Percentiles rank a stretch among this genome's conserved stretches.
Evolutionary conservation across 2,113 vertebrate species (phyloP).

Genomic region (Corvus cornix): DNA sequence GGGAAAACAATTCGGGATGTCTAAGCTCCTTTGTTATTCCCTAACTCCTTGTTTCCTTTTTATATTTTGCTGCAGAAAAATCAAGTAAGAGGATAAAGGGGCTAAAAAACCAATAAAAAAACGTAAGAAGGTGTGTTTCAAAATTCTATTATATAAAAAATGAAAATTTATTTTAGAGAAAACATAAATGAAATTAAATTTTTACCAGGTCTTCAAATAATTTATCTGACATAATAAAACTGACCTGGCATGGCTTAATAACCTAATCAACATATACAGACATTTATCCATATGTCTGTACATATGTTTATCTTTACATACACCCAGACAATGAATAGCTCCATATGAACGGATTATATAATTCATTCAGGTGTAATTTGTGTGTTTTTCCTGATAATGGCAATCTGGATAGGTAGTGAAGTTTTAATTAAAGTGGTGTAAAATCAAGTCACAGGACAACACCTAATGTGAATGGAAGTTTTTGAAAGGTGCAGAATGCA

Average conservation of each 20-base stretch:
- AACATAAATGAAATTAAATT: not conserved
- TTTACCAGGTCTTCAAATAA: not conserved
- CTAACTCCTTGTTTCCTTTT: not conserved
- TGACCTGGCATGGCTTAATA: not conserved
- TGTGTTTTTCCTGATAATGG: not conserved
- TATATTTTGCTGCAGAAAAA: not conserved
- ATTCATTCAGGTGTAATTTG: not conserved
- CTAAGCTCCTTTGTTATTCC: not conserved
- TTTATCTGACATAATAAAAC: not conserved
- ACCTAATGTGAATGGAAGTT: not conserved
- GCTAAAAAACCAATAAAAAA: not conserved
- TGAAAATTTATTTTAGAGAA: not conserved
- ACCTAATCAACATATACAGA: not conserved
- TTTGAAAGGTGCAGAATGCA: not conserved
- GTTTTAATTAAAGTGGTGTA: not conserved
- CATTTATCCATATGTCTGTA: not conserved
- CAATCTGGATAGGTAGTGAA: not conserved
- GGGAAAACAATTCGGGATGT: not conserved
- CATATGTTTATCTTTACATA: not conserved
- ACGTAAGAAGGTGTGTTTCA: fast-evolving
- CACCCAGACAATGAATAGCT: not conserved
- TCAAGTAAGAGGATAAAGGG: not conserved
- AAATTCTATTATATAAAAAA: not conserved
- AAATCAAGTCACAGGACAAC: not conserved
- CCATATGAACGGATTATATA: not conserved